A percentile compares a stretch with the other conserved stretches of the same genome.
Evolutionary conservation across 2,797 vertebrate species (phyloP).

Genomic region (Coendou prehensilis): DNA sequence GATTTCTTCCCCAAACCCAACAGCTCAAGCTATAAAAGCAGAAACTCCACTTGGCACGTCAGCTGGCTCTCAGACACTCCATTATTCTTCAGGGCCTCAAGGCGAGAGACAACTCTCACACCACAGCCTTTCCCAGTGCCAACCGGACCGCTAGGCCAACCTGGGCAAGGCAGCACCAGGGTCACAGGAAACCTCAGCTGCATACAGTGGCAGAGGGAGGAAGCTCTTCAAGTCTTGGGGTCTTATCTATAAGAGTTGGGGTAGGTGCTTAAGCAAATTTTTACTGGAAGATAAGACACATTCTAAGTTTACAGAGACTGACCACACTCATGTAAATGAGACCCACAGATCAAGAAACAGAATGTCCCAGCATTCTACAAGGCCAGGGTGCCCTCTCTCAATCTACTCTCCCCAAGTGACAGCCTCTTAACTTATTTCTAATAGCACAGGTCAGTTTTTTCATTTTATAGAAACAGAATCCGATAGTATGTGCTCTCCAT

Average conservation of each 20-base stretch:
- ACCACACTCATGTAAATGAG: not conserved
- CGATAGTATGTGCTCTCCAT: not conserved
- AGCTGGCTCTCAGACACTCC: constrained; percentile 14
- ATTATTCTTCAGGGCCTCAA: not conserved
- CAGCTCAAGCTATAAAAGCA: not conserved
- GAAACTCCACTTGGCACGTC: not conserved
- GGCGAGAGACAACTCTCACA: constrained; percentile 46
- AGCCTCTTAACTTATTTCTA: not conserved
- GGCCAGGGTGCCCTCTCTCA: not conserved
- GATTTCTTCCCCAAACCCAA: not conserved
- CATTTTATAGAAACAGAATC: not conserved
- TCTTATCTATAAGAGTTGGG: not conserved
- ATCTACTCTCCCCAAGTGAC: not conserved
- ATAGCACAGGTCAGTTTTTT: not conserved
- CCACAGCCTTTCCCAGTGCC: constrained; percentile 25
- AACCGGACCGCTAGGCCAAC: not conserved
- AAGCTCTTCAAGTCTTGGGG: not conserved
- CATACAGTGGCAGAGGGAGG: not conserved
- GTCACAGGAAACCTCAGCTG: not conserved
- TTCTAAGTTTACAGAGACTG: not conserved
- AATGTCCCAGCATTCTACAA: not conserved
- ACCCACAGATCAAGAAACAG: not conserved
- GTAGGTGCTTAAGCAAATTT: not conserved
- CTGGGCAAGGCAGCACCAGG: not conserved
- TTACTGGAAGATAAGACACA: not conserved